These are phyloP conservation scores for Campoplex nolae DNA, from an alignment of 2,888 invertebrate genomes.

Conservation along the genomic window DNA sequence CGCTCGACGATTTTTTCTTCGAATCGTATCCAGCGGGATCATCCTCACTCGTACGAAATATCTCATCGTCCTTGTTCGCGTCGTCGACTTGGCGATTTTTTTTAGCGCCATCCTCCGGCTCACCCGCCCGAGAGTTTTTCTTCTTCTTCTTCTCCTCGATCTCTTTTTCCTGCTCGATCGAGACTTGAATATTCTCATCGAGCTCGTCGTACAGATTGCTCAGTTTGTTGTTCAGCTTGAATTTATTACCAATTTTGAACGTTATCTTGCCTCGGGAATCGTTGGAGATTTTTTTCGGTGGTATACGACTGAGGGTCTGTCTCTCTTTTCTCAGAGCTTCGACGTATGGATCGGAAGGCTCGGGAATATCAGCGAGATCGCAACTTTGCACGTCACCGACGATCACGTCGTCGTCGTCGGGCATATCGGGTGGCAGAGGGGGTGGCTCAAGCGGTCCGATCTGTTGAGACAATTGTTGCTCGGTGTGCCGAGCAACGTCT, in stretches of 20 bases:
- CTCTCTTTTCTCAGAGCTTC: slow-evolving; percentile 81
- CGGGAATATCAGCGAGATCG: slow-evolving; percentile 81
- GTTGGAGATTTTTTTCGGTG: slow-evolving; percentile 80
- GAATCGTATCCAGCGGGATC: slow-evolving; percentile 55
- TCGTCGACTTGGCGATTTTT: slow-evolving; percentile 41
- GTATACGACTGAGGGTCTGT: slow-evolving; percentile 79
- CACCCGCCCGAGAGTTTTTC: slow-evolving; percentile 40
- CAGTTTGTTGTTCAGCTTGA: slow-evolving; percentile 80
- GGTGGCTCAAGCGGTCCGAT: slow-evolving; percentile 81
- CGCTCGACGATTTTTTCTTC: slow-evolving; percentile 59
- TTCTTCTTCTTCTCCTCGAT: slow-evolving; percentile 64
- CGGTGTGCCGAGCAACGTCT: slow-evolving; percentile 88
- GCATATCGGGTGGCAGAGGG: slow-evolving; percentile 77
- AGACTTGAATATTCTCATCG: slow-evolving; percentile 76
- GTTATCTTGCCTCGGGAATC: slow-evolving; percentile 82
- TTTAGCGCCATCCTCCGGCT: slow-evolving; percentile 38
- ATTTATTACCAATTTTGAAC: slow-evolving; percentile 81
- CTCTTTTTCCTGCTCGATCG: slow-evolving; percentile 75
- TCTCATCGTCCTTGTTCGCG: slow-evolving; percentile 55
- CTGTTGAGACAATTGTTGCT: slow-evolving; percentile 82
- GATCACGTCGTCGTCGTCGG: slow-evolving; percentile 73
- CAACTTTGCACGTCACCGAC: slow-evolving; percentile 80
- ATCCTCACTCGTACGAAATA: slow-evolving; percentile 62
- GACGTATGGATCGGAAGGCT: slow-evolving; percentile 80
- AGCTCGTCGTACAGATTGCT: slow-evolving; percentile 80